Evolutionary conservation across 2,888 invertebrate species (phyloP).

Genomic region (Portevinia maculata): DNA sequence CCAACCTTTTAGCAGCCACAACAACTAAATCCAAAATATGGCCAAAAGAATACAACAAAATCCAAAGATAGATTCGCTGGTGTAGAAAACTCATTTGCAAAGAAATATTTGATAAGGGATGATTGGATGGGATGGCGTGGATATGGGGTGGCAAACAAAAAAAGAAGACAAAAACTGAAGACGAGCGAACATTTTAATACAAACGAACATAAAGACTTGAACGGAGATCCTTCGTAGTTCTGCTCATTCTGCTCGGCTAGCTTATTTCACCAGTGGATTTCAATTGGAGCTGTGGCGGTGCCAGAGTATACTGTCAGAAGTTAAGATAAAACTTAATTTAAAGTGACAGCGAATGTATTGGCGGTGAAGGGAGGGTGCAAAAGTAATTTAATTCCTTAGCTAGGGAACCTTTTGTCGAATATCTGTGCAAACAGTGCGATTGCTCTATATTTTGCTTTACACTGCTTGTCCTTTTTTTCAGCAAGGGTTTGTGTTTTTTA

Average conservation of each 20-base stretch:
- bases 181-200: conserved; percentile 35
- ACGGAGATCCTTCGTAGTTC: conserved; percentile 26
- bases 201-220: conserved; percentile 42
- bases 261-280: conserved; percentile 46
- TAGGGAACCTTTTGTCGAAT: conserved; percentile 23
- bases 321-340: conserved; percentile 53
- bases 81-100: conserved; percentile 44
- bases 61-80: conserved; percentile 44
- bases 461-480: not conserved
- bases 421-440: conserved; percentile 40
- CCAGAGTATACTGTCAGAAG: conserved; percentile 32
- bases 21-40: conserved; percentile 40
- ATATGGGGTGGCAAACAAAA: not conserved
- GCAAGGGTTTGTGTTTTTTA: not conserved
- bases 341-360: conserved; percentile 34
- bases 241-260: conserved; percentile 19
- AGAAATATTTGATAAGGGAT: conserved; percentile 32
- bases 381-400: conserved; percentile 31
- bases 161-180: not conserved
- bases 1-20: not conserved
- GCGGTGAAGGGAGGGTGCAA: not conserved
- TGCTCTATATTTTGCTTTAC: conserved; percentile 3
- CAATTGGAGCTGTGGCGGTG: conserved; percentile 11
- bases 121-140: not conserved
- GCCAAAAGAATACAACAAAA: conserved; percentile 19